These are phyloP conservation scores for Acanthopagrus latus DNA, from an alignment of 2,797 vertebrate genomes.

Conservation along the genomic window DNA sequence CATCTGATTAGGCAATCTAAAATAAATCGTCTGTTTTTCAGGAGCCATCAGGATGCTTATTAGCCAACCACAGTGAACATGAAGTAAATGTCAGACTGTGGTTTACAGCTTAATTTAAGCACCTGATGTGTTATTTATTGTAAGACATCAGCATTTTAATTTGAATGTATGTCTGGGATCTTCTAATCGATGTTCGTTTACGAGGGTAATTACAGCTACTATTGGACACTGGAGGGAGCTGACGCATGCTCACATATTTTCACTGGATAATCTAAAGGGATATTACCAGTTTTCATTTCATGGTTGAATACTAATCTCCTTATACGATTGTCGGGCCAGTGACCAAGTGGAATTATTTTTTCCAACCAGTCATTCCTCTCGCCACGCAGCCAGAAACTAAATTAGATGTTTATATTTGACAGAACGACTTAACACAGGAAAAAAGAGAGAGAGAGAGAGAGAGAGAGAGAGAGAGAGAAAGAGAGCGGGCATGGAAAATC, in stretches of 20 bases:
- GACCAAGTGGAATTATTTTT: constrained; percentile 82
- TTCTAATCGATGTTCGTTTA: constrained; percentile 60
- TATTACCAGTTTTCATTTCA: constrained; percentile 80
- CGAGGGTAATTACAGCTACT: constrained; percentile 66
- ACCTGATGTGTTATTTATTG: constrained; percentile 63
- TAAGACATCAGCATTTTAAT: neutral
- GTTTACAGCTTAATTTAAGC: constrained; percentile 57
- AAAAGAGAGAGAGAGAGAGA: constrained; percentile 45
- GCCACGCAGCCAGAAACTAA: constrained; percentile 75
- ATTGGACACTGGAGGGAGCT: constrained; percentile 55
- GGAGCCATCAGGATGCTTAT: constrained; percentile 54
- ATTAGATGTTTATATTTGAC: constrained; percentile 85
- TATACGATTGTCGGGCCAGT: constrained; percentile 74
- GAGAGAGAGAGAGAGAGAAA: constrained; percentile 35
- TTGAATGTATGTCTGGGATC: constrained; percentile 38
- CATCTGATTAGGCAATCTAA: constrained; percentile 59
- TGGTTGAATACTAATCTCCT: constrained; percentile 81
- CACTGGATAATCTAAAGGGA: constrained; percentile 71
- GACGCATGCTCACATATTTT: constrained; percentile 69
- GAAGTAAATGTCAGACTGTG: constrained; percentile 46
- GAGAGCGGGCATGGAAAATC: constrained; percentile 72
- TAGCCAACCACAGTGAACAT: constrained; percentile 55
- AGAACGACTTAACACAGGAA: constrained; percentile 75
- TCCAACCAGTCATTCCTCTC: constrained; percentile 82
- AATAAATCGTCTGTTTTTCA: constrained; percentile 61